These are phyloP conservation scores for Chaetodon trifascialis DNA, from an alignment of 2,113 vertebrate genomes.

Conservation along the genomic window DNA sequence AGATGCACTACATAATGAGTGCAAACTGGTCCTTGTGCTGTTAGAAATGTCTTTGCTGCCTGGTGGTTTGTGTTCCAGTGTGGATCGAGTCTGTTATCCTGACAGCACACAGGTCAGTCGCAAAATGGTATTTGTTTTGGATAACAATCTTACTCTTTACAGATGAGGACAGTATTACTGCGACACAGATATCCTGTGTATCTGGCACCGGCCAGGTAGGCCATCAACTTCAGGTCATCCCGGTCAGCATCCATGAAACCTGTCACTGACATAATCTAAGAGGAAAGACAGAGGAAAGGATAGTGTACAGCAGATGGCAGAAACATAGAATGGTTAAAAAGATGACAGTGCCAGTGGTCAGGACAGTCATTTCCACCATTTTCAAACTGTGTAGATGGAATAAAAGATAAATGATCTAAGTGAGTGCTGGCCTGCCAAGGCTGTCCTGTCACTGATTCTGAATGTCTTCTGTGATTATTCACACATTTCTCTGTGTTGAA, in stretches of 20 bases:
- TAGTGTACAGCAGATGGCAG: neutral
- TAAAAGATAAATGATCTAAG: too few relatives aligned
- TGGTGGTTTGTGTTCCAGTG: neutral
- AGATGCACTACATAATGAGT: neutral
- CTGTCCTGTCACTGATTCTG: too few relatives aligned
- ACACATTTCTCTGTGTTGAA: too few relatives aligned
- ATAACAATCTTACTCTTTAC: conserved; percentile 87
- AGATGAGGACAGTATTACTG: conserved; percentile 97
- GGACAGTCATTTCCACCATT: too few relatives aligned
- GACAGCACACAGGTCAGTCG: neutral
- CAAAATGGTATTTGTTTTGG: neutral
- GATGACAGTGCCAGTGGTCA: too few relatives aligned
- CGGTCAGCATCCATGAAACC: conserved; percentile 96
- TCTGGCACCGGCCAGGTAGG: conserved; percentile 92
- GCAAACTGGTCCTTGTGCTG: neutral
- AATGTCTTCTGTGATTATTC: too few relatives aligned
- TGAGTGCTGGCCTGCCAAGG: too few relatives aligned
- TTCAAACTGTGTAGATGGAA: too few relatives aligned
- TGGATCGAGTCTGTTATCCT: neutral
- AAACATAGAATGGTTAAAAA: neutral
- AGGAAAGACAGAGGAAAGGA: neutral
- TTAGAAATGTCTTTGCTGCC: neutral
- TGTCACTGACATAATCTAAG: conserved; percentile 95
- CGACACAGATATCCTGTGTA: conserved; percentile 97
- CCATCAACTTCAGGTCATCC: conserved; percentile 97